Percentiles rank a stretch among this genome's conserved stretches.
Conservation (phyloP, 1,140 invertebrate species). For the Brachionus plicatilis region DNA sequence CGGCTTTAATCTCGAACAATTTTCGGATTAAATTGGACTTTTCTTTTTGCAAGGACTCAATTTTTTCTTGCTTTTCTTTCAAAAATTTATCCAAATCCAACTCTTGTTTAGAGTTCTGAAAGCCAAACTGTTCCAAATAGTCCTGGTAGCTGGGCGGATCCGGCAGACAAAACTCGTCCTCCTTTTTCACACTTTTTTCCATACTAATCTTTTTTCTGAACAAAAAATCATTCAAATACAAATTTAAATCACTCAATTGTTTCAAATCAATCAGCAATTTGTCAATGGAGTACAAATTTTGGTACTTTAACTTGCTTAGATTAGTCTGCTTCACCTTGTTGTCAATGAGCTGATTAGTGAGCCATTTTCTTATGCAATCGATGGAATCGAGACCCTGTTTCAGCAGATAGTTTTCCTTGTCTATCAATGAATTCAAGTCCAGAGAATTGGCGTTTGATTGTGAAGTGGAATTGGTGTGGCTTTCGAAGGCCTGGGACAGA, state of each 20-base stretch:
- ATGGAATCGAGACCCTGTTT: not conserved
- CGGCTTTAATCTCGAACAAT: slow-evolving; percentile 28
- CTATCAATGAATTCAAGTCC: not conserved
- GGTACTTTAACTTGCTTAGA: slow-evolving; percentile 22
- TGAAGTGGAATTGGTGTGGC: not conserved
- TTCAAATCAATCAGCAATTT: slow-evolving; percentile 7
- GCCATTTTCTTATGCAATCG: not conserved
- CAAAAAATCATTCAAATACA: slow-evolving; percentile 19
- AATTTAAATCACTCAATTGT: slow-evolving; percentile 20
- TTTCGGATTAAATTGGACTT: slow-evolving; percentile 34
- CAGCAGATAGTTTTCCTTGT: slow-evolving; percentile 1
- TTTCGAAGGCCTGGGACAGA: slow-evolving; percentile 26
- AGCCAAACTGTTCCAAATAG: slow-evolving; percentile 13
- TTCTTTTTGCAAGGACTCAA: slow-evolving; percentile 20
- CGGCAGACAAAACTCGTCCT: not conserved
- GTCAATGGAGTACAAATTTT: slow-evolving; percentile 33
- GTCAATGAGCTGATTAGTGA: not conserved
- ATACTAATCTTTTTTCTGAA: not conserved
- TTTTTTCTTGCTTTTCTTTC: slow-evolving; percentile 32
- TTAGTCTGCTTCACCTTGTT: slow-evolving; percentile 22
- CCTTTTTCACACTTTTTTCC: not conserved
- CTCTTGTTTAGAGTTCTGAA: not conserved
- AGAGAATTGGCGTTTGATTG: slow-evolving; percentile 14
- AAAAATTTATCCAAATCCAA: slow-evolving; percentile 21
- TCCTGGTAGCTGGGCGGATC: slow-evolving; percentile 15